phyloP scores from a whole-genome alignment of 2,797 vertebrate species.

The Malacoctenus gilli region DNA sequence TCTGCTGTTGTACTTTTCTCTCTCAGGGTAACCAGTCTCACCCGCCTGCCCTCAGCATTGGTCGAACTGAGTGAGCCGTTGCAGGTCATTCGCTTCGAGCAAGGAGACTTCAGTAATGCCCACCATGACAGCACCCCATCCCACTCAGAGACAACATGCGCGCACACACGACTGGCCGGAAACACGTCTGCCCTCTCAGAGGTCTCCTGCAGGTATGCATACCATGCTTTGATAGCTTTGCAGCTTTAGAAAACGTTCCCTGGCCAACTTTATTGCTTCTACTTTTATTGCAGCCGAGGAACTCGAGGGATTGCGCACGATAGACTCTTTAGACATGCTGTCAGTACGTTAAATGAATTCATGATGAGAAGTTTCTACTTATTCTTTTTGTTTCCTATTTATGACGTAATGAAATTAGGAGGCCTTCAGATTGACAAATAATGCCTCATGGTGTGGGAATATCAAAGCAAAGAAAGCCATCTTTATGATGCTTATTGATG shows the following conservation, averaged over 20 bases:
- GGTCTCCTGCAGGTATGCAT: slow-evolving; percentile 75
- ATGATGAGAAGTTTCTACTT: no score
- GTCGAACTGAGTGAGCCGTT: slow-evolving; percentile 94
- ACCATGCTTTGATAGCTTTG: no score
- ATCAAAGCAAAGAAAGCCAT: not conserved
- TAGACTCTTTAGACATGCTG: no score
- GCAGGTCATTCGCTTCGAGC: slow-evolving; percentile 91
- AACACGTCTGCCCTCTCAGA: slow-evolving; percentile 82
- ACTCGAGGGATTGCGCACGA: no score
- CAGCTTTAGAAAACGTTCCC: no score
- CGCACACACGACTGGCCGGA: slow-evolving; percentile 89
- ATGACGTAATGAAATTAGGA: no score
- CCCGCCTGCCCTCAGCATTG: slow-evolving; percentile 87
- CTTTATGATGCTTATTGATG: not conserved
- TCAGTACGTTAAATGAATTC: no score
- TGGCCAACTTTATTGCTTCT: no score
- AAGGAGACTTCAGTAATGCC: slow-evolving; percentile 91
- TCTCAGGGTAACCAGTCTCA: slow-evolving; percentile 88
- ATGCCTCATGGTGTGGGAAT: not conserved
- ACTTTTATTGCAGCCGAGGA: no score
- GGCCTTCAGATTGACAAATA: no score
- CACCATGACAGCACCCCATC: slow-evolving; percentile 92
- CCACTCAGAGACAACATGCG: slow-evolving; percentile 87
- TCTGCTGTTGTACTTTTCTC: not conserved
- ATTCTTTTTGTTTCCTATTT: no score